These are phyloP conservation scores for Bovichtus diacanthus DNA, from an alignment of 2,797 vertebrate species.

Conservation along the genomic window DNA sequence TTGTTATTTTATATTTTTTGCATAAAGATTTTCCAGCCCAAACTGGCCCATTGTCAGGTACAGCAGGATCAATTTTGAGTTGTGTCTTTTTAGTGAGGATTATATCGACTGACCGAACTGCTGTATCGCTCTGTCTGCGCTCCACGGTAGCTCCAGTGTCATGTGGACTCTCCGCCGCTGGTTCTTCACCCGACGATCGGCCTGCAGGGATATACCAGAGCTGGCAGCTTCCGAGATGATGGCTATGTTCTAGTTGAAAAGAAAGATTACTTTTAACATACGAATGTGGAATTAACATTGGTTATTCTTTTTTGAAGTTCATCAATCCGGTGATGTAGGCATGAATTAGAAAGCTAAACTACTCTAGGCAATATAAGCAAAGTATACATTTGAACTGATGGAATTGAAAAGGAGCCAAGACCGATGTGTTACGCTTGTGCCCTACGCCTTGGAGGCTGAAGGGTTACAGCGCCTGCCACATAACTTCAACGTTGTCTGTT, in stretches of 20 bases:
- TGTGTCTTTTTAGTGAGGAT: background rate
- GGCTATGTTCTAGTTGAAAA: constrained; percentile 91
- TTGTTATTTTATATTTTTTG: background rate
- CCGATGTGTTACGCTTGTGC: too few species aligned
- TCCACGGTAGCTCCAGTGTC: constrained; percentile 98
- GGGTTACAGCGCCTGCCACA: too few species aligned
- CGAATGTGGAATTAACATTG: background rate
- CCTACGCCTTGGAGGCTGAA: too few species aligned
- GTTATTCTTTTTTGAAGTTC: background rate
- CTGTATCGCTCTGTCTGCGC: constrained; percentile 96
- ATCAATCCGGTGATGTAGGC: too few species aligned
- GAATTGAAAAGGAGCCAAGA: too few species aligned
- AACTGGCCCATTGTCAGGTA: background rate
- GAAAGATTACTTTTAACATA: background rate
- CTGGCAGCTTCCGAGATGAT: constrained; percentile 99
- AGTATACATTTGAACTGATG: too few species aligned
- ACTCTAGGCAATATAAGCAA: too few species aligned
- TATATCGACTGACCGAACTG: constrained; percentile 90
- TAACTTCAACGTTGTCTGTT: too few species aligned
- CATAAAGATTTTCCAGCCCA: too few species aligned
- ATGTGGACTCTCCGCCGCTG: constrained; percentile 96
- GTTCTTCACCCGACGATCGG: constrained; percentile 96
- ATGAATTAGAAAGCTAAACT: too few species aligned
- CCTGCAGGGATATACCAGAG: constrained; percentile 98
- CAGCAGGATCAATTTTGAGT: background rate